phyloP scores from a whole-genome alignment of 1,140 invertebrate species.

The Mya arenaria region DNA sequence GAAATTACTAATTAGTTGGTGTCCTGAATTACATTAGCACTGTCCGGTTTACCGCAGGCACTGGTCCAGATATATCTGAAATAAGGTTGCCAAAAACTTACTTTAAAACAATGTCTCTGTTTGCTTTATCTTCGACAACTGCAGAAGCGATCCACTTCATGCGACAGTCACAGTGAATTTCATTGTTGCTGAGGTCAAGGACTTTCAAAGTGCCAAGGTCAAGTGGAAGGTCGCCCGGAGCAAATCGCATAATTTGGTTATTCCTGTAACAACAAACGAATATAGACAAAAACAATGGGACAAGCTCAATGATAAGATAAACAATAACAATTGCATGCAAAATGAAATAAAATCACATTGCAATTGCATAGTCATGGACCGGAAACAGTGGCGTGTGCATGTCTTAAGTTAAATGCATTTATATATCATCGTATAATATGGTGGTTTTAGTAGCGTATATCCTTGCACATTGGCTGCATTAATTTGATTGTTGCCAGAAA shows the following conservation, averaged over 20 bases:
- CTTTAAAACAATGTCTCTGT: background rate
- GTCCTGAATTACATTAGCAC: background rate
- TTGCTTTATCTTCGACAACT: background rate
- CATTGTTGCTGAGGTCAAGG: constrained; percentile 31
- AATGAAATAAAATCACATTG: no score
- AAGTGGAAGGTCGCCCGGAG: constrained; percentile 24
- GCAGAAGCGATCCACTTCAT: constrained; percentile 42
- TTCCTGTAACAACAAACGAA: constrained; percentile 5
- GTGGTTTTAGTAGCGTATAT: no score
- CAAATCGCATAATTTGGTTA: constrained; percentile 33
- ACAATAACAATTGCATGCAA: no score
- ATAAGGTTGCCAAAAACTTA: background rate
- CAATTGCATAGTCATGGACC: no score
- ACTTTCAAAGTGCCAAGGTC: background rate
- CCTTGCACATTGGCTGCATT: no score
- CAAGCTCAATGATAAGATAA: background rate
- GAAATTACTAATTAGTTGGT: background rate
- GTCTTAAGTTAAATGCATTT: no score
- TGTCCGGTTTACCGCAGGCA: background rate
- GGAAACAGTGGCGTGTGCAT: no score
- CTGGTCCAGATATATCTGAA: background rate
- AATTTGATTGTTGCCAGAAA: no score
- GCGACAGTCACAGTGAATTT: constrained; percentile 41
- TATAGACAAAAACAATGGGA: background rate
- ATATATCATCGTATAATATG: no score